A percentile compares a stretch with the other conserved stretches of the same genome.
Conservation (phyloP, 2,888 invertebrate genomes). For the Rosalia funebris region DNA sequence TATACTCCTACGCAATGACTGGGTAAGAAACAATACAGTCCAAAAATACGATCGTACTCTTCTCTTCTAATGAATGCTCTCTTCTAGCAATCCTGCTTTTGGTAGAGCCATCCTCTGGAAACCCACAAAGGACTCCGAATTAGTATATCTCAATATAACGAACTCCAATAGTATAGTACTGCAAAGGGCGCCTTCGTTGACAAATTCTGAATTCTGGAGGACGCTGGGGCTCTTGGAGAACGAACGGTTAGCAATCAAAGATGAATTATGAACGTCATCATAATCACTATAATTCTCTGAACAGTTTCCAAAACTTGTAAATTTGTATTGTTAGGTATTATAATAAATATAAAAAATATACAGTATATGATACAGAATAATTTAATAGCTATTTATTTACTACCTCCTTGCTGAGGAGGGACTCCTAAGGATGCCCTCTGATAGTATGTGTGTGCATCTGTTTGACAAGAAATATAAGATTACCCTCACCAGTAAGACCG, state of each 20-base stretch:
- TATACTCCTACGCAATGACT: neutral
- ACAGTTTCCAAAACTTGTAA: neutral
- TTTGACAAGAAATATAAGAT: no score
- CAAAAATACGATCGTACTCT: neutral
- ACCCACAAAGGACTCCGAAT: neutral
- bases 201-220: neutral
- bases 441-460: no score
- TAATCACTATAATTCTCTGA: neutral
- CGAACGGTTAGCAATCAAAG: neutral
- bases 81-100: neutral
- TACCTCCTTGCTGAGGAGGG: neutral
- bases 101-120: neutral
- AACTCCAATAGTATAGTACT: neutral
- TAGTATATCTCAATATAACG: neutral
- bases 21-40: neutral
- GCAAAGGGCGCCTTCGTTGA: neutral
- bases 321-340: neutral
- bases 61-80: neutral
- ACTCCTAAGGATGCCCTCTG: no score
- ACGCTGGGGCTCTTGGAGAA: neutral
- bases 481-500: no score
- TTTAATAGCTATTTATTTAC: neutral
- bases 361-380: neutral
- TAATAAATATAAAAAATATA: neutral
- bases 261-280: neutral